Evolutionary conservation across 35 echinoderm and acorn worm species (phyloP), one percentile per base, ranked within the genome.

Genomic region (Strongylocentrotus purpuratus): DNA sequence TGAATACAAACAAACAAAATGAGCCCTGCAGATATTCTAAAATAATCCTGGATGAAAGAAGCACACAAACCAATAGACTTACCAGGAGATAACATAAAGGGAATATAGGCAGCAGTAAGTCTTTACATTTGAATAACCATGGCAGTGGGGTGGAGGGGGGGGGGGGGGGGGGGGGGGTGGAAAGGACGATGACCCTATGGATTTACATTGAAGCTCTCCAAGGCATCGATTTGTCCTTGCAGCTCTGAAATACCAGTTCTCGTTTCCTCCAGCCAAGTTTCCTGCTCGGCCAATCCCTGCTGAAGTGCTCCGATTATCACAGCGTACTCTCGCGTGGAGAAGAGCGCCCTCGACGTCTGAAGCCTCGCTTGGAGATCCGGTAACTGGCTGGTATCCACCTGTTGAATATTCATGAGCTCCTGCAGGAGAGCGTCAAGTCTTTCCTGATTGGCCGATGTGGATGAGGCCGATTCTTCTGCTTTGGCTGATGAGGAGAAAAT

Each of bases 191-290:
- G 35, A 41, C 35, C 7, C 65, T 78, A 89, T 18, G 87, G 87
- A 89, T 46, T 46, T 22, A 97, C 97, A 88, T 94, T 97, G 41
- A 97, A 97, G 48, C 97, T 97, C 90, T 95, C 94, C 46, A 97
- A 92, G 22, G 85, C 90, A 91, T 96, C 95, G 9, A 97, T 95
- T 45, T 97, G 97, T 88, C 13, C 61, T 47, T 88, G 55, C 9
- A 97, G 90, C 2, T 61, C 60, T 32, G 61, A 50, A 8, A 95
- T 88, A 33, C 92, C 90, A 46, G 94, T 88, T 47, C 65, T 32
- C 9, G 97, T 96, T 46, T 93, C 87, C 12, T 85, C 94, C 52
- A 97, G 59, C 97, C 97, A 97, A 2, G 48, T 86, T 31, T 88
- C 87, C 86, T 97, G 97, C 33, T 96, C 94, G 7, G 93, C 94